These are phyloP conservation scores for Embidobia sp. DNA, from an alignment of 2,888 invertebrate species.

Conservation along the genomic window DNA sequence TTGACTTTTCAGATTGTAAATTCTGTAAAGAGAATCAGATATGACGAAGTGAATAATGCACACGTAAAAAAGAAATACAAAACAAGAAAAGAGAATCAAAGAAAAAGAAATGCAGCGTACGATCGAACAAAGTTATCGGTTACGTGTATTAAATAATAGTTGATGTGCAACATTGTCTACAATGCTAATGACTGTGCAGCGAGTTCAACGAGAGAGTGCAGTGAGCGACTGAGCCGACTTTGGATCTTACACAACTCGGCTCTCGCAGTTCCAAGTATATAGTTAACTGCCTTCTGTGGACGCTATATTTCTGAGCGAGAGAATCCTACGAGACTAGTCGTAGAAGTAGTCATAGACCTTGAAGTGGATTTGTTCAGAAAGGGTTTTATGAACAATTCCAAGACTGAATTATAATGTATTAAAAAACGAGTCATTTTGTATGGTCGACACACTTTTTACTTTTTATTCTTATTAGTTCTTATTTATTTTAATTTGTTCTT, in stretches of 20 bases:
- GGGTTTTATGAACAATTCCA: neutral
- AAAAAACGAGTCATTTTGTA: too few relatives aligned
- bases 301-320: slow-evolving; percentile 21
- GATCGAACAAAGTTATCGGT: slow-evolving; percentile 25
- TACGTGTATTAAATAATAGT: slow-evolving; percentile 62
- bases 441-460: too few relatives aligned
- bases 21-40: too few relatives aligned
- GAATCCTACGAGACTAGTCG: slow-evolving; percentile 38
- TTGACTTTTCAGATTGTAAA: too few relatives aligned
- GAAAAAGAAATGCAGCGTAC: too few relatives aligned
- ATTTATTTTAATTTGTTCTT: too few relatives aligned
- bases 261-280: slow-evolving; percentile 63
- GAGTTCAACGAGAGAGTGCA: slow-evolving; percentile 66
- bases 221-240: slow-evolving; percentile 62
- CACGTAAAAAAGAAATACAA: too few relatives aligned
- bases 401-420: neutral
- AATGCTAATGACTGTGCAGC: slow-evolving; percentile 70
- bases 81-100: too few relatives aligned
- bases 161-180: slow-evolving; percentile 69
- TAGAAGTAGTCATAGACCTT: slow-evolving; percentile 24
- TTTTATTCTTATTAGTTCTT: too few relatives aligned
- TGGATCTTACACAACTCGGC: slow-evolving; percentile 71
- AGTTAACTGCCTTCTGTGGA: slow-evolving; percentile 33
- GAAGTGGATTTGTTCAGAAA: slow-evolving; percentile 14
- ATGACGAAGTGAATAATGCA: too few relatives aligned